These are phyloP conservation scores for Tipula unca DNA, from an alignment of 2,888 invertebrate genomes.

Conservation along the genomic window DNA sequence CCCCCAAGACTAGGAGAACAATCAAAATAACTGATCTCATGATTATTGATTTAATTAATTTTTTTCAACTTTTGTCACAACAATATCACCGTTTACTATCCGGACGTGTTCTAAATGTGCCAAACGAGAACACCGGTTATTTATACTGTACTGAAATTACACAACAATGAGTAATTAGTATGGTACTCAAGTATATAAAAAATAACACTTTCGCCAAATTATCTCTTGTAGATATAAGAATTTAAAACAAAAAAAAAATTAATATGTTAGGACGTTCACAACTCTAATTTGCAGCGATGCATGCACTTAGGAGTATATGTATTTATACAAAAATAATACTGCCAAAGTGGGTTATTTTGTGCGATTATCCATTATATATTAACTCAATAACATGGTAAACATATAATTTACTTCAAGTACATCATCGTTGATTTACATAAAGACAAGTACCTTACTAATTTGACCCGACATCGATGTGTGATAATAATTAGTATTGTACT, in stretches of 20 bases:
- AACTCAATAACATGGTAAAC: no score
- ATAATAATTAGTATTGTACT: neutral
- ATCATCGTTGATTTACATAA: no score
- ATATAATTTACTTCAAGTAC: no score
- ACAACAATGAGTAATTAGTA: neutral
- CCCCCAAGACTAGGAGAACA: neutral
- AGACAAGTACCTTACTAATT: neutral
- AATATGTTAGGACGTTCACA: neutral
- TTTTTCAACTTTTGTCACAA: neutral
- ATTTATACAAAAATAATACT: neutral
- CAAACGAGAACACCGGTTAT: neutral
- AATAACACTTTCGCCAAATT: neutral
- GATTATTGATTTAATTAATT: neutral
- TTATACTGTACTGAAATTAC: neutral
- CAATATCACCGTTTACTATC: neutral
- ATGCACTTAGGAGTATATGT: no score
- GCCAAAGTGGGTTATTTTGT: no score
- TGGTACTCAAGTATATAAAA: neutral
- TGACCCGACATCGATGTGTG: neutral
- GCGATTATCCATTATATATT: no score
- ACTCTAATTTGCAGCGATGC: no score
- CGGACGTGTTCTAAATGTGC: neutral
- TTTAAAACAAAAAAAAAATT: neutral
- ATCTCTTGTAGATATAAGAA: neutral
- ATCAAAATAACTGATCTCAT: neutral